phyloP scores from a whole-genome alignment of 2,113 vertebrate genomes.

The Tragelaphus imberbis region DNA sequence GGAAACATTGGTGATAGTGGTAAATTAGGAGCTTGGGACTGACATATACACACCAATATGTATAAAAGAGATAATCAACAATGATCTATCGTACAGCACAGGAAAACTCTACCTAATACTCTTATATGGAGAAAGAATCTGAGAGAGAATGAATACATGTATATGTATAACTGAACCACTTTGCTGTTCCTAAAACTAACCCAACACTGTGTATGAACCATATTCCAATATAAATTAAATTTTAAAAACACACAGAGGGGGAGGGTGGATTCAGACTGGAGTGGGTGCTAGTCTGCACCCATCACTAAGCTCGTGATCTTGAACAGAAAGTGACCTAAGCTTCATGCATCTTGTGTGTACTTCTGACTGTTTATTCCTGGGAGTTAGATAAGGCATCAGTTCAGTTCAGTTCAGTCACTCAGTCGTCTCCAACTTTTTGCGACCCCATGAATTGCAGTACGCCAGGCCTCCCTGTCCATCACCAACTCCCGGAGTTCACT shows the following conservation, averaged over 20 bases:
- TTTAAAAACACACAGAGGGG: background rate
- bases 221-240: background rate
- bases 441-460: no score
- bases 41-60: background rate
- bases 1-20: background rate
- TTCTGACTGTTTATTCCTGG: background rate
- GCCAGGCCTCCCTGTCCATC: no score
- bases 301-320: no score
- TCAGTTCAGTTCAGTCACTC: no score
- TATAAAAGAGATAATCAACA: background rate
- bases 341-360: background rate
- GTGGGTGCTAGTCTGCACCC: background rate
- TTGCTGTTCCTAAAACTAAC: background rate
- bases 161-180: background rate
- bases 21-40: background rate
- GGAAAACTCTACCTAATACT: background rate
- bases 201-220: background rate
- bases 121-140: background rate
- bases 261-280: background rate
- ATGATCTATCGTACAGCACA: background rate
- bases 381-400: background rate
- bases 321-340: background rate
- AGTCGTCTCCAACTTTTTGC: no score
- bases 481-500: no score
- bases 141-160: background rate